Evolutionary conservation across 2,888 invertebrate species (phyloP).

Genomic region (Cylindroiulus punctatus): DNA sequence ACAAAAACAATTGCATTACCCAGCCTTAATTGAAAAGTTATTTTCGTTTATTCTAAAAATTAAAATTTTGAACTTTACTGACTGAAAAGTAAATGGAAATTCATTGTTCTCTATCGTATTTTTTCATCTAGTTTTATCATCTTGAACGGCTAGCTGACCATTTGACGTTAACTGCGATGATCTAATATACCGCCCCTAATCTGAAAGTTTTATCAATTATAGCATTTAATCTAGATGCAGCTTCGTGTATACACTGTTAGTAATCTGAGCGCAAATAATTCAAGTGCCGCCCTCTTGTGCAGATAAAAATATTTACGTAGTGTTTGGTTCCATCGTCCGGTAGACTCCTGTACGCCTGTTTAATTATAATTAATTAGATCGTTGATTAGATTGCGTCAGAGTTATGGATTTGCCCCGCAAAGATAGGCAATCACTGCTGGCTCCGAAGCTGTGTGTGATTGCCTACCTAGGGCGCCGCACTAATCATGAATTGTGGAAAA

Average conservation of each 20-base stretch:
- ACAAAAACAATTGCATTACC: too few species aligned
- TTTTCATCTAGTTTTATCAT: too few species aligned
- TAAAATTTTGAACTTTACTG: too few species aligned
- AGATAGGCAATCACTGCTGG: not conserved
- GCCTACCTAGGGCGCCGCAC: not conserved
- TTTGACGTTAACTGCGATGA: too few species aligned
- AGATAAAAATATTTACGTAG: not conserved
- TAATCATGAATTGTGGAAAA: not conserved
- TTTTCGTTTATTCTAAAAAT: too few species aligned
- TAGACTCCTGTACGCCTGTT: not conserved
- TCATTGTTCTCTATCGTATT: too few species aligned
- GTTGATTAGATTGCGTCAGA: not conserved
- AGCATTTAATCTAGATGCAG: not conserved
- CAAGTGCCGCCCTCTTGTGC: not conserved
- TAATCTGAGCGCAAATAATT: not conserved
- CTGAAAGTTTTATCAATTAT: too few species aligned
- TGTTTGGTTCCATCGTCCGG: not conserved
- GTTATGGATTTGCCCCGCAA: not conserved
- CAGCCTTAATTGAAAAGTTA: too few species aligned
- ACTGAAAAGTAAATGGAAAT: too few species aligned
- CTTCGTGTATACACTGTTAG: not conserved
- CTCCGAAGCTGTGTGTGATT: not conserved
- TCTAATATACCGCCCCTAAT: too few species aligned
- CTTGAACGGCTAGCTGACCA: too few species aligned
- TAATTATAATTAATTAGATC: conserved; percentile 14